Conservation (phyloP, 2,797 vertebrate species). For the Pagetopsis macropterus region DNA sequence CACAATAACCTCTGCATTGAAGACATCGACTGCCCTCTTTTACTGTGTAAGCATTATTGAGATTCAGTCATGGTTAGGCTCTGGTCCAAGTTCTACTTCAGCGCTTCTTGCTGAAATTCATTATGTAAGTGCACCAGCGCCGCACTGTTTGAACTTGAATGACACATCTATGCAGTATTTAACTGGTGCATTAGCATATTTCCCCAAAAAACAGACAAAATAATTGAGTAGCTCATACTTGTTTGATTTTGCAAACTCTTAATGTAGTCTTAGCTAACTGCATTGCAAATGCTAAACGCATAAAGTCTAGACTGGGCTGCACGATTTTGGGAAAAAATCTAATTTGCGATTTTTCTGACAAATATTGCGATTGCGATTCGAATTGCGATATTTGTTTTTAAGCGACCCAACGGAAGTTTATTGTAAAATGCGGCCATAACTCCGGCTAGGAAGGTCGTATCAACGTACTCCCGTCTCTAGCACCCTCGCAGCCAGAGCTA, state of each 20-base stretch:
- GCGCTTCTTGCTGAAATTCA: slow-evolving; percentile 14
- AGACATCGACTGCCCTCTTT: slow-evolving; percentile 5
- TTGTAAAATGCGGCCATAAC: no score
- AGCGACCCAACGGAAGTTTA: no score
- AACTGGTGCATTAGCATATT: background rate
- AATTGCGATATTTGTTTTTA: no score
- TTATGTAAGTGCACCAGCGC: slow-evolving; percentile 21
- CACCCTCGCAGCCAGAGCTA: no score
- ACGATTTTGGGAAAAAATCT: no score
- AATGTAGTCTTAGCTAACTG: background rate
- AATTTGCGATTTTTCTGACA: no score
- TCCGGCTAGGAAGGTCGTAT: no score
- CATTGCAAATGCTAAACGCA: background rate
- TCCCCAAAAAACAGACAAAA: background rate
- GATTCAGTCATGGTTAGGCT: slow-evolving; percentile 27
- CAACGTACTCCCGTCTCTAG: no score
- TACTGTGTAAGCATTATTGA: slow-evolving; percentile 9
- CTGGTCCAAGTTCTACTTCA: slow-evolving; percentile 26
- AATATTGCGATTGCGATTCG: no score
- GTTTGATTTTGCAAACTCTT: slow-evolving; percentile 10
- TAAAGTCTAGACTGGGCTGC: background rate
- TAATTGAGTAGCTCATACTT: background rate
- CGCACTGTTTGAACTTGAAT: slow-evolving; percentile 5
- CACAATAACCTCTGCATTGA: slow-evolving; percentile 13
- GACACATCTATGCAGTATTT: background rate